Percentiles rank a stretch among this genome's conserved stretches.
Evolutionary conservation across 92 coral and sea anemone genomes (phyloP).

Genomic region (Pocillopora grandis): DNA sequence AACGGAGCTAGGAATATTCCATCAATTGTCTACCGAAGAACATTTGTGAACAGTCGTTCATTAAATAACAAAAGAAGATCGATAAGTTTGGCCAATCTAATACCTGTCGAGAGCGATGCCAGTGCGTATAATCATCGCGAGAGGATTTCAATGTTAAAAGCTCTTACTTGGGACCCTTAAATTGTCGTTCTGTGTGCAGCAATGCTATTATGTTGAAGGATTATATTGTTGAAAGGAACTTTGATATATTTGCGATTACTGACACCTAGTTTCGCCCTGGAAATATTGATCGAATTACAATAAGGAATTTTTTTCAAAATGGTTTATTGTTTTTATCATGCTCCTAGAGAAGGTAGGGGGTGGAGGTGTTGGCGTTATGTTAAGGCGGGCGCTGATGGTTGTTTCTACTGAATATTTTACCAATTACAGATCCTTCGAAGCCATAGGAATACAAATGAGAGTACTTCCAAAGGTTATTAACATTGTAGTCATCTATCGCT

Average conservation of each 20-base stretch:
- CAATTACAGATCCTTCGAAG: conserved; percentile 33
- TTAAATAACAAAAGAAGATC: too few species aligned
- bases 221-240: conserved; percentile 21
- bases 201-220: too few species aligned
- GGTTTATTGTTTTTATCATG: conserved; percentile 34
- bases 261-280: conserved; percentile 10
- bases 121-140: too few species aligned
- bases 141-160: too few species aligned
- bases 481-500: neutral
- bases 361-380: conserved; percentile 42
- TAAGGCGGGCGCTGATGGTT: conserved; percentile 20
- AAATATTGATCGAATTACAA: conserved; percentile 18
- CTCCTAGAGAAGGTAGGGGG: conserved; percentile 37
- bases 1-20: too few species aligned
- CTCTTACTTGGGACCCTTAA: too few species aligned
- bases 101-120: too few species aligned
- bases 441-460: conserved; percentile 31
- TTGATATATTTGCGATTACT: conserved; percentile 35
- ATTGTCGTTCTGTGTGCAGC: too few species aligned
- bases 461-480: conserved; percentile 25
- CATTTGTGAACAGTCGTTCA: too few species aligned
- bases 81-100: too few species aligned
- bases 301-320: conserved; percentile 12
- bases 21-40: too few species aligned
- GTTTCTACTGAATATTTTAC: conserved; percentile 27